These are phyloP conservation scores for Ochotona princeps DNA, from an alignment of 2,113 vertebrate species.

Conservation along the genomic window DNA sequence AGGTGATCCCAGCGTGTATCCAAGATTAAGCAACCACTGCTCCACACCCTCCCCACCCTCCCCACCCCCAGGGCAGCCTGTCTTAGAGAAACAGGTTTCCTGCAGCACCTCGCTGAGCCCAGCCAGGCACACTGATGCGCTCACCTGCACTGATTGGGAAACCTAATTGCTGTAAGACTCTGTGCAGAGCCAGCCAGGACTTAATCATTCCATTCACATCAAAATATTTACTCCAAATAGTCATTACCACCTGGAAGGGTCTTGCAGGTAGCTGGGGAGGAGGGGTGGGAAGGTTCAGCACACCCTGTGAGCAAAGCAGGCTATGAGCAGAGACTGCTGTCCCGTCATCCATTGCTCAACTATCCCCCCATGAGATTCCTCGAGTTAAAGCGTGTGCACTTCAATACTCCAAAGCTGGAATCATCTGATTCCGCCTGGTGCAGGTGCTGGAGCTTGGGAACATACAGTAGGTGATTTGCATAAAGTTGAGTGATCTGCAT, in stretches of 20 bases:
- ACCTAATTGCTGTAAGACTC: conserved; percentile 72
- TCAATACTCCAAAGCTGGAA: conserved; percentile 57
- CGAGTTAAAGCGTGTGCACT: conserved; percentile 65
- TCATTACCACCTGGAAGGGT: conserved; percentile 76
- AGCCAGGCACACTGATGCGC: not conserved
- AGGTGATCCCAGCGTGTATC: not conserved
- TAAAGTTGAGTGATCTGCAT: conserved; percentile 75
- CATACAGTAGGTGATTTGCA: conserved; percentile 65
- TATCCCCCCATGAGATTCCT: conserved; percentile 48
- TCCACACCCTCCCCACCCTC: not conserved
- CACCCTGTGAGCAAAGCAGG: not conserved
- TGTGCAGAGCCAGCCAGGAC: conserved; percentile 57
- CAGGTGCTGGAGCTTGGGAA: conserved; percentile 72
- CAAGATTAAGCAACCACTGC: not conserved
- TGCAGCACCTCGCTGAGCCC: not conserved
- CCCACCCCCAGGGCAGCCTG: not conserved
- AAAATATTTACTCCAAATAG: conserved; percentile 81
- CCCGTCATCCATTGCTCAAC: conserved; percentile 31
- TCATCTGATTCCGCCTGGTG: conserved; percentile 43
- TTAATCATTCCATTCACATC: conserved; percentile 76
- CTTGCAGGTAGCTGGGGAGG: conserved; percentile 60
- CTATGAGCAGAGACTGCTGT: conserved; percentile 33
- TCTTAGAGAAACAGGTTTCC: conserved; percentile 28
- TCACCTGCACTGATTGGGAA: conserved; percentile 65
- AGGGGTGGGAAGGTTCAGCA: not conserved